Percentiles rank a stretch among this genome's conserved stretches.
phyloP scores from a whole-genome alignment of 1,140 invertebrate genomes.

The Sinella curviseta region DNA sequence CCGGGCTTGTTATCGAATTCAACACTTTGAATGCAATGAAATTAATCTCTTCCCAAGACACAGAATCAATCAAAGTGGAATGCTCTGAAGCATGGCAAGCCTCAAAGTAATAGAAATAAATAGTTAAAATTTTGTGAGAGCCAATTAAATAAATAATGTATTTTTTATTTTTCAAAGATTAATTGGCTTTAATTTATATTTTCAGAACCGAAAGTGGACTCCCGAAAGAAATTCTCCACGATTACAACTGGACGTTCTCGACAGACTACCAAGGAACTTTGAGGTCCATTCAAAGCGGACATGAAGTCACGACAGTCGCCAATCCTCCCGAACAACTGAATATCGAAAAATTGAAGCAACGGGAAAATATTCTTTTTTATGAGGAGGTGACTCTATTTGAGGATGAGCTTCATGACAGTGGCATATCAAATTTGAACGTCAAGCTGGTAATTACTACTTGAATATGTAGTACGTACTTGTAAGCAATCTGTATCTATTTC shows the following conservation, averaged over 20 bases:
- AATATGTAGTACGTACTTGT: conserved; percentile 31
- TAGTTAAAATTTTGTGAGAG: no score
- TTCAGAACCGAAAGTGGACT: conserved; percentile 61
- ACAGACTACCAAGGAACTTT: conserved; percentile 85
- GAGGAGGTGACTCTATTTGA: conserved; percentile 92
- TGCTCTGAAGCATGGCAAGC: conserved; percentile 87
- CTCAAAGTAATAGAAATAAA: conserved; percentile 64
- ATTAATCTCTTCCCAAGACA: conserved; percentile 64
- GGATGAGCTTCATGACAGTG: conserved; percentile 98
- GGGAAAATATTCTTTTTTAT: conserved; percentile 92
- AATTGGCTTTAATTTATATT: conserved; percentile 21
- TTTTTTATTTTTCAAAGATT: conserved; percentile 4
- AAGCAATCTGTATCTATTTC: no score
- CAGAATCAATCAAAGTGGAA: conserved; percentile 75
- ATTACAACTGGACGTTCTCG: conserved; percentile 99
- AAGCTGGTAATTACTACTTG: conserved; percentile 79
- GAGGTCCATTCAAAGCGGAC: conserved; percentile 56
- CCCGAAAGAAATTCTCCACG: conserved; percentile 75
- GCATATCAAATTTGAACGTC: conserved; percentile 81
- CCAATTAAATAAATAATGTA: conserved; percentile 11
- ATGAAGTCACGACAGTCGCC: conserved; percentile 8
- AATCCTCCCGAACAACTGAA: conserved; percentile 79
- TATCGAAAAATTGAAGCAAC: conserved; percentile 82
- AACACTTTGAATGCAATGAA: conserved; percentile 87
- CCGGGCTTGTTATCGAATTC: conserved; percentile 77